phyloP scores from a whole-genome alignment of 2,888 invertebrate genomes.

The Halictus ligatus region DNA sequence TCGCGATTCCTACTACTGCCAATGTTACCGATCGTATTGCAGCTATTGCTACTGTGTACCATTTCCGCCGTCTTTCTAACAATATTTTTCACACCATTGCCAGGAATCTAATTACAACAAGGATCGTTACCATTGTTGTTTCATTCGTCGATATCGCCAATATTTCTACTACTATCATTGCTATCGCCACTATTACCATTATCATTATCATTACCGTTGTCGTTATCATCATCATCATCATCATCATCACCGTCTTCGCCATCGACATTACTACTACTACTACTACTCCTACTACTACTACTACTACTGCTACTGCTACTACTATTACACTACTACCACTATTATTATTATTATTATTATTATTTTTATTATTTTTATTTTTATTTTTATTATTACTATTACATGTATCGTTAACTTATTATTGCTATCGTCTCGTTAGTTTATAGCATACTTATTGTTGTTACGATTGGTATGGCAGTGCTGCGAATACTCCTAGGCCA shows the following conservation, averaged over 20 bases:
- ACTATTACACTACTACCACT: slow-evolving; percentile 46
- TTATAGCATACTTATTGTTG: slow-evolving; percentile 65
- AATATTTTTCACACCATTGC: slow-evolving; percentile 12
- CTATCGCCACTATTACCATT: slow-evolving; percentile 12
- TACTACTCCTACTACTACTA: slow-evolving; percentile 48
- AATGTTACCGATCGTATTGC: background rate
- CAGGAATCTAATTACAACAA: background rate
- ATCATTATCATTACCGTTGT: background rate
- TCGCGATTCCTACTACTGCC: background rate
- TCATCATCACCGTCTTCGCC: slow-evolving; percentile 48
- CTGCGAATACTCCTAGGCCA: slow-evolving; percentile 29
- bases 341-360: slow-evolving; percentile 46
- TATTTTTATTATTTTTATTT: slow-evolving; percentile 47
- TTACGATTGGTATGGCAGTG: slow-evolving; percentile 53
- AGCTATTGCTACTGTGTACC: slow-evolving; percentile 6
- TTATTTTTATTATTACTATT: slow-evolving; percentile 53
- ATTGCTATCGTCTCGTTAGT: slow-evolving; percentile 41
- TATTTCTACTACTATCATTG: slow-evolving; percentile 6
- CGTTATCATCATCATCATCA: slow-evolving; percentile 43
- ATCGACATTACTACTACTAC: slow-evolving; percentile 39
- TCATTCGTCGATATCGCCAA: slow-evolving; percentile 2
- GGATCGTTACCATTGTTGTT: background rate
- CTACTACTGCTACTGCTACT: slow-evolving; percentile 46
- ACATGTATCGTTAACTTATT: slow-evolving; percentile 47
- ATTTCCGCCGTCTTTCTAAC: slow-evolving; percentile 34